Evolutionary conservation across 2,888 invertebrate species (phyloP), one percentile per base, ranked within the genome.

Genomic region (Epicampocera succincta): DNA sequence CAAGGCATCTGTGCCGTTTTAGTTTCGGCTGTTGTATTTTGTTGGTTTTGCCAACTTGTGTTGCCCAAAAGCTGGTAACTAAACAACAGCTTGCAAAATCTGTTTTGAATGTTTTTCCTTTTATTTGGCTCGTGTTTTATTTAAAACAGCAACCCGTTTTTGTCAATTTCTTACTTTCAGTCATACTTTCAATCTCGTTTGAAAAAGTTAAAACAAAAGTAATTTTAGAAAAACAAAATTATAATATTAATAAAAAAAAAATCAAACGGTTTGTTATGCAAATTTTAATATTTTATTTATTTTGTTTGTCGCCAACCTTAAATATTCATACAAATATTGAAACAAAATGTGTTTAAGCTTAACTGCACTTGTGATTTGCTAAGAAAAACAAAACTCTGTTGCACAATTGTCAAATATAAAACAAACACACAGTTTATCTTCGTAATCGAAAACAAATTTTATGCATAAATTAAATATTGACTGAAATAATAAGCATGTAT

Each of bases 251-350:
- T n/a, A n/a, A n/a, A n/a, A n/a, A n/a, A 66, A 50, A 66, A 72
- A 60, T 52, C 44, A 52, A 78, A 78, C 58, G 33, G 65, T 60
- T 72, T 72, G 72, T 72, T 72, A 78, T 71, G 77, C 72, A 66
- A 78, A 72, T 78, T 46, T 21, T 1, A 4, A 48, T 46, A n/a
- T n/a, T n/a, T n/a, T n/a, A n/a, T n/a, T n/a, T n/a, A n/a, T 54
- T 54, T 17, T 5, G 1, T 33, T 17, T 46, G 29, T 38, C n/a
- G 25, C 66, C 15, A 56, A 63, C 17, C 38, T 50, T 50, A 38
- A 50, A 42, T 52, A 33, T 42, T 33, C 15, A 50, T 33, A 50
- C 17, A 54, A 72, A 66, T 77, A 65, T 71, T 60, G 42, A 50
- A 38, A 65, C 1, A 42, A 69, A 54, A 76, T 46, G 11, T 6